Evolutionary conservation across 2,888 invertebrate species (phyloP).

Genomic region (Orthosia incerta): DNA sequence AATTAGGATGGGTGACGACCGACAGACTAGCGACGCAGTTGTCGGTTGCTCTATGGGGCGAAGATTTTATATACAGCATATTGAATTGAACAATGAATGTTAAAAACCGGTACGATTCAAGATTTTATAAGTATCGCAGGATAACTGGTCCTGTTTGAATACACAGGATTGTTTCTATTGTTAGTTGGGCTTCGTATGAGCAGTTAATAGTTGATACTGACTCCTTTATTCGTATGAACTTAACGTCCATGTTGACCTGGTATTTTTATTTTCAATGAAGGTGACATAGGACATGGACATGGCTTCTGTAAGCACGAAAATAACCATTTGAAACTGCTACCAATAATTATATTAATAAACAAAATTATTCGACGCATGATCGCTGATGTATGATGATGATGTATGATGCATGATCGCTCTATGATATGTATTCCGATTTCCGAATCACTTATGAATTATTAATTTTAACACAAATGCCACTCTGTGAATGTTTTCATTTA

Average conservation of each 20-base stretch:
- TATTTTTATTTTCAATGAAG: too few species aligned
- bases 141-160: conserved; percentile 32
- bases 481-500: conserved; percentile 13
- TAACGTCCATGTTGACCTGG: neutral
- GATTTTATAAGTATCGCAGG: conserved; percentile 4
- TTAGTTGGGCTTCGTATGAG: conserved; percentile 27
- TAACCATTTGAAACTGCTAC: neutral
- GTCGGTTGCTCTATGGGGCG: conserved; percentile 18
- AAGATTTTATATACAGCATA: conserved; percentile 28
- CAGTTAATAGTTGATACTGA: conserved; percentile 5
- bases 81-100: conserved; percentile 22
- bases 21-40: conserved; percentile 43
- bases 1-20: conserved; percentile 72
- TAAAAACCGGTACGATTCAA: conserved; percentile 30
- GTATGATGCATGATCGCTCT: conserved; percentile 13
- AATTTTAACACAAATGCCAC: neutral
- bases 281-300: too few species aligned
- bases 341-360: neutral
- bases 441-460: conserved; percentile 25
- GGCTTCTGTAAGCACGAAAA: neutral
- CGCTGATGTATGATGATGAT: too few species aligned
- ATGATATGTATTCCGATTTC: conserved; percentile 10
- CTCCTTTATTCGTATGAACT: conserved; percentile 17
- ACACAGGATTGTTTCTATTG: conserved; percentile 22
- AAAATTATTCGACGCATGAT: conserved; percentile 2